Evolutionary conservation across 2,113 vertebrate genomes (phyloP).

Genomic region (Xyrauchen texanus): DNA sequence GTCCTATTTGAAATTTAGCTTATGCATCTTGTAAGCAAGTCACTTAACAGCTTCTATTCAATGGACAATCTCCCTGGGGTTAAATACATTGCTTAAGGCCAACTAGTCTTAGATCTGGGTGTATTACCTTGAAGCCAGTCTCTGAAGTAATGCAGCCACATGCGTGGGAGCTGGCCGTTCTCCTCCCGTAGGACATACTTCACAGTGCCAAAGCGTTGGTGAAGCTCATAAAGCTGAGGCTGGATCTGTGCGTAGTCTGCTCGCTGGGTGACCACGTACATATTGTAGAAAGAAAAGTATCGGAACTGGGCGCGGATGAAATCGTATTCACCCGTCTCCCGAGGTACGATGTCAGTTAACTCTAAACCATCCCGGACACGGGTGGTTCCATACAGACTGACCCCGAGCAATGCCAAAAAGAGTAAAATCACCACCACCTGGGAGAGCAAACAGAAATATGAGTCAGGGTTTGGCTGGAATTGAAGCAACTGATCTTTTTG

Average conservation of each 20-base stretch:
- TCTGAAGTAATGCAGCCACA: constrained; percentile 98
- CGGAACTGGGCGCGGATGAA: constrained; percentile 97
- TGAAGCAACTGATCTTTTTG: background rate
- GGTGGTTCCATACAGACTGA: constrained; percentile 96
- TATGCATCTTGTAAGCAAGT: too few relatives aligned
- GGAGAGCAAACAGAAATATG: constrained; percentile 40
- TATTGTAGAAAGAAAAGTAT: constrained; percentile 98
- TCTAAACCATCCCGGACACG: constrained; percentile 92
- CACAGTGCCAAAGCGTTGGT: constrained; percentile 86
- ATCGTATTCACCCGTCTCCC: constrained; percentile 95
- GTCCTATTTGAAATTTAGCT: too few relatives aligned
- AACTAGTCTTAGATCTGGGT: too few relatives aligned
- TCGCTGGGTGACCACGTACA: constrained; percentile 96
- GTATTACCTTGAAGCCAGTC: constrained; percentile 94
- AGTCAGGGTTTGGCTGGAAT: constrained; percentile 41
- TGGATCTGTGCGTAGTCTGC: constrained; percentile 90
- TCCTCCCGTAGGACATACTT: constrained; percentile 89
- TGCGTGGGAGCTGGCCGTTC: constrained; percentile 87
- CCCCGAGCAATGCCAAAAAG: constrained; percentile 88
- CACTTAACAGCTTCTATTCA: too few relatives aligned
- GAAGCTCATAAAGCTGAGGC: constrained; percentile 89
- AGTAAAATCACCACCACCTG: constrained; percentile 92
- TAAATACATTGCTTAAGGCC: too few relatives aligned
- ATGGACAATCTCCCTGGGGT: too few relatives aligned
- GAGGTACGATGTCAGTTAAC: constrained; percentile 95